phyloP scores from a whole-genome alignment of 1,140 invertebrate genomes.

The Aculops lycopersici region DNA sequence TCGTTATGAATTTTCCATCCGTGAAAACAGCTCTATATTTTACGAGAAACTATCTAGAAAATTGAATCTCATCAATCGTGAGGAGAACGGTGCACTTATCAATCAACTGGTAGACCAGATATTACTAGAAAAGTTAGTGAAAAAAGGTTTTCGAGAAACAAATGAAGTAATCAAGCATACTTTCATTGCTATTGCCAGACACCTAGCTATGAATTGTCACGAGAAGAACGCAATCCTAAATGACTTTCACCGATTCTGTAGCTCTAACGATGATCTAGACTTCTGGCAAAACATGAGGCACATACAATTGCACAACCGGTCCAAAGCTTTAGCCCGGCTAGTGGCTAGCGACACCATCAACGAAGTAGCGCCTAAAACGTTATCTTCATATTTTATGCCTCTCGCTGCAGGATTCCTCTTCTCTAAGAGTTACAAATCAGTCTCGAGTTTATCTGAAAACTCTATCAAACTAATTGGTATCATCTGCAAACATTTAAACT shows the following conservation, averaged over 20 bases:
- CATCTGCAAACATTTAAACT: constrained; percentile 39
- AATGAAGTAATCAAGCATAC: constrained; percentile 25
- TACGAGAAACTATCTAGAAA: constrained; percentile 27
- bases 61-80: constrained; percentile 14
- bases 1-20: constrained; percentile 38
- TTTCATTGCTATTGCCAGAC: constrained; percentile 36
- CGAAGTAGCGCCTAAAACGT: constrained; percentile 27
- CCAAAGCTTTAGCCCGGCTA: constrained; percentile 32
- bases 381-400: constrained; percentile 53
- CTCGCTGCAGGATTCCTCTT: constrained; percentile 42
- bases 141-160: constrained; percentile 8
- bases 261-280: constrained; percentile 51
- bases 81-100: constrained; percentile 5
- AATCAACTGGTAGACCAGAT: constrained; percentile 6
- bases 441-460: constrained; percentile 47
- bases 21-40: constrained; percentile 37
- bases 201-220: constrained; percentile 19
- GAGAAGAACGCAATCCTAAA: constrained; percentile 26
- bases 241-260: constrained; percentile 34
- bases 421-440: constrained; percentile 33
- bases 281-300: constrained; percentile 78
- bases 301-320: constrained; percentile 35
- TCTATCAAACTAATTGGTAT: constrained; percentile 30
- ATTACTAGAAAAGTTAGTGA: constrained; percentile 7
- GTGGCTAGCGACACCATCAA: constrained; percentile 18